Evolutionary conservation across 2,113 vertebrate genomes (phyloP).

Genomic region (Esox niger): DNA sequence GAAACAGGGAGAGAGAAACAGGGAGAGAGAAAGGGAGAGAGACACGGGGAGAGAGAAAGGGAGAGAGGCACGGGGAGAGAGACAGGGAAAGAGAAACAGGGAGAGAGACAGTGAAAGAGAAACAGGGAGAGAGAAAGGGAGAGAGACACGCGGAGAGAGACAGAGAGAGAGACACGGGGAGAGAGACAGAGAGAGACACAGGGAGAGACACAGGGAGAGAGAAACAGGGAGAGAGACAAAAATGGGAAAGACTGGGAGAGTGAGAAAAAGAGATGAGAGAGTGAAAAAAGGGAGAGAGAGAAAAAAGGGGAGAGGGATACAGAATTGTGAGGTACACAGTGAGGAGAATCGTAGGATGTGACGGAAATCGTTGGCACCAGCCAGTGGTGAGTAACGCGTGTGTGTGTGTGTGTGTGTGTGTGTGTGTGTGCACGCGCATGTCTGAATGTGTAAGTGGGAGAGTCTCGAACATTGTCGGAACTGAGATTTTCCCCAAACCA

Average conservation of each 20-base stretch:
- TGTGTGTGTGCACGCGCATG: not conserved
- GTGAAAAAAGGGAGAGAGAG: not conserved
- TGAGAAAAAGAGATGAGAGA: fast-evolving
- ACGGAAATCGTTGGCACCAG: not conserved
- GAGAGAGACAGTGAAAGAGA: not conserved
- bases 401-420: not conserved
- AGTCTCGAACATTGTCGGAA: no score
- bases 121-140: fast-evolving
- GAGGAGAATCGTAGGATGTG: not conserved
- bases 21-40: not conserved
- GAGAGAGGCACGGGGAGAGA: fast-evolving
- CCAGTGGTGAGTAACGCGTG: not conserved
- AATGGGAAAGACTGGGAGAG: fast-evolving
- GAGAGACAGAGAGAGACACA: not conserved
- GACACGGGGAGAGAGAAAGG: not conserved
- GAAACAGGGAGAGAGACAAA: not conserved
- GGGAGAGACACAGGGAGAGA: not conserved
- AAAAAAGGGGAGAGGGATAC: not conserved
- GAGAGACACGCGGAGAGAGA: no score
- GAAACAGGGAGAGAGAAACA: fast-evolving
- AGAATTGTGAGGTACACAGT: not conserved
- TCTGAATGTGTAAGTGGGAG: not conserved
- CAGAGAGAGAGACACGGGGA: not conserved
- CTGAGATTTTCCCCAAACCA: not conserved
- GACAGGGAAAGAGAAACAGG: not conserved